Percentiles rank a stretch among this genome's conserved stretches.
phyloP scores from a whole-genome alignment of 1,140 invertebrate species.

The Aphelinus atriplicis region DNA sequence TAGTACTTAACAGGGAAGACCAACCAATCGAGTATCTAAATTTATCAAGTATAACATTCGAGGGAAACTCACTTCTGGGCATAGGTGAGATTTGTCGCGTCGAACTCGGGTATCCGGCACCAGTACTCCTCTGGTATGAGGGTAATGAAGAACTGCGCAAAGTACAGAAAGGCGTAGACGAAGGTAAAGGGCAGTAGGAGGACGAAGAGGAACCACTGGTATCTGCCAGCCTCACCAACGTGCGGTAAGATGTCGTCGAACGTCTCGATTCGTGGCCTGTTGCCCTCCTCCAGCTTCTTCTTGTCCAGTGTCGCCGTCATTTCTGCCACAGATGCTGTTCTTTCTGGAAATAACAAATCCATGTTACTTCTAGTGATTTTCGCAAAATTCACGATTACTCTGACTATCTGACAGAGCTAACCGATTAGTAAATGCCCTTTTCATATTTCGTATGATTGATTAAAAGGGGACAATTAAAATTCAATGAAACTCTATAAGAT shows the following conservation, averaged over 20 bases:
- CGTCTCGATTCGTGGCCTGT: conserved; percentile 67
- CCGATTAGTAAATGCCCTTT: no score
- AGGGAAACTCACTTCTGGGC: conserved; percentile 52
- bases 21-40: no score
- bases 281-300: conserved; percentile 55
- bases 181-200: conserved; percentile 86
- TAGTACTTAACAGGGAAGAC: no score
- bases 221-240: conserved; percentile 87
- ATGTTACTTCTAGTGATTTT: no score
- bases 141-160: conserved; percentile 87
- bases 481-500: no score
- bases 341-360: no score
- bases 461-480: no score
- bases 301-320: conserved; percentile 59
- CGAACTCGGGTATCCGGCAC: conserved; percentile 78
- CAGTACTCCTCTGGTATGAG: conserved; percentile 81
- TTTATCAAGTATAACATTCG: no score
- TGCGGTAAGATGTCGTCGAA: conserved; percentile 87
- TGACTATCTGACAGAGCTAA: no score
- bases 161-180: conserved; percentile 87
- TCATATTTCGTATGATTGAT: no score
- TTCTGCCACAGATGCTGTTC: no score
- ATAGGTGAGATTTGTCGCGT: conserved; percentile 57
- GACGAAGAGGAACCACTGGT: conserved; percentile 87
- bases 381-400: no score